Evolutionary conservation across 2,113 vertebrate species (phyloP).

Genomic region (Gnathonemus longibarbis): DNA sequence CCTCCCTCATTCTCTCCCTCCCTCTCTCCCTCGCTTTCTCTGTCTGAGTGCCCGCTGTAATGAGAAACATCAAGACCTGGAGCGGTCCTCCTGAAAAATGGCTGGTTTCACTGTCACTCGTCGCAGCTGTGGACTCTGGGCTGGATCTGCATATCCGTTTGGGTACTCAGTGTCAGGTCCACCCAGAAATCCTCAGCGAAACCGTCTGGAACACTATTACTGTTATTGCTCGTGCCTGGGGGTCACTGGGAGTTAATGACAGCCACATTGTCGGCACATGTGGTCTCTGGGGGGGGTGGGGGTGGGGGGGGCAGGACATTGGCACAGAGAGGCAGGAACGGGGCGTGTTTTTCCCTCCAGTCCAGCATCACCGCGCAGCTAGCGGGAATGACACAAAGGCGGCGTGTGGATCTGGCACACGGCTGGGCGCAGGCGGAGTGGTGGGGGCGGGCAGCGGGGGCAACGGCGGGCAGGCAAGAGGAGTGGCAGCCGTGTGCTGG

Average conservation of each 20-base stretch:
- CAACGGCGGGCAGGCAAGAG: constrained; percentile 25
- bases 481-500: constrained; percentile 57
- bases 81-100: neutral
- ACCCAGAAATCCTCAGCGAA: constrained; percentile 22
- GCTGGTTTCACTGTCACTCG: neutral
- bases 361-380: neutral
- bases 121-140: neutral
- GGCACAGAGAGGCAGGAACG: neutral
- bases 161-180: constrained; percentile 21
- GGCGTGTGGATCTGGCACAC: constrained; percentile 36
- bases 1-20: neutral
- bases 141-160: neutral
- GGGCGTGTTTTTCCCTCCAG: neutral
- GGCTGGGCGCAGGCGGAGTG: neutral
- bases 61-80: neutral
- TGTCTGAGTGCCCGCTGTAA: neutral
- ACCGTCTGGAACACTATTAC: constrained; percentile 31
- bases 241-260: constrained; percentile 32
- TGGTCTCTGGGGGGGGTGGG: constrained; percentile 22
- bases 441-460: neutral
- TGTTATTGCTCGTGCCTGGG: constrained; percentile 34
- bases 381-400: constrained; percentile 10
- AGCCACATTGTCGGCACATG: constrained; percentile 32
- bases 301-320: neutral
- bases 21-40: neutral